Evolutionary conservation across 2,113 vertebrate species (phyloP).

Genomic region (Craseonycteris thonglongyai): DNA sequence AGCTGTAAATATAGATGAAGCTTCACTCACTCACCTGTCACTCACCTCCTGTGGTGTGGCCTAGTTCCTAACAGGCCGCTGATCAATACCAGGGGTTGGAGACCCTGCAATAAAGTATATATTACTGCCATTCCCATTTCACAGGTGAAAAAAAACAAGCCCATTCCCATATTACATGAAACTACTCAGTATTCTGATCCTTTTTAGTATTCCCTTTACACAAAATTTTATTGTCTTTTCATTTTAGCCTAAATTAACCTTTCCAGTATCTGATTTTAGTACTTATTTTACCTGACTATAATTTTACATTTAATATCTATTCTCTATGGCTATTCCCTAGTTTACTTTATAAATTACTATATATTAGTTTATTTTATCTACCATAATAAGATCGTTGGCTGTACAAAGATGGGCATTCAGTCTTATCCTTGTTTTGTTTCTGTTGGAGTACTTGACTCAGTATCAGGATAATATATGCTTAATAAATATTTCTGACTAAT

Average conservation of each 20-base stretch:
- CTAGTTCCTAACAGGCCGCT: too few species aligned
- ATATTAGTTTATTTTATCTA: background rate
- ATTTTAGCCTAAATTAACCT: background rate
- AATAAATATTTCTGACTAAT: background rate
- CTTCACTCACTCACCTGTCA: too few species aligned
- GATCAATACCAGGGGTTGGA: too few species aligned
- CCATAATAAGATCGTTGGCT: background rate
- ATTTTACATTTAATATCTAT: slow-evolving; percentile 32
- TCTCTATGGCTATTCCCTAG: background rate
- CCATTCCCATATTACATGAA: background rate
- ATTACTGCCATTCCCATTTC: background rate
- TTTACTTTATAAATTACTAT: background rate
- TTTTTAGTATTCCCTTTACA: background rate
- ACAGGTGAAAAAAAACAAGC: background rate
- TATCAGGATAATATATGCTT: background rate
- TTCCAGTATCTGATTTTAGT: background rate
- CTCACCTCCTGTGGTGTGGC: too few species aligned
- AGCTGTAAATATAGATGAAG: too few species aligned
- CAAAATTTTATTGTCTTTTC: background rate
- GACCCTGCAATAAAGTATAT: too few species aligned
- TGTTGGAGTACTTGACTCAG: background rate
- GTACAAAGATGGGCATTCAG: background rate
- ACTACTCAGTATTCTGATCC: background rate
- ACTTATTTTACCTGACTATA: background rate
- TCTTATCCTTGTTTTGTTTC: background rate